Base-by-base conservation (phyloP, 2,888 invertebrate genomes). In the Chrysomela aeneicollis region DNA sequence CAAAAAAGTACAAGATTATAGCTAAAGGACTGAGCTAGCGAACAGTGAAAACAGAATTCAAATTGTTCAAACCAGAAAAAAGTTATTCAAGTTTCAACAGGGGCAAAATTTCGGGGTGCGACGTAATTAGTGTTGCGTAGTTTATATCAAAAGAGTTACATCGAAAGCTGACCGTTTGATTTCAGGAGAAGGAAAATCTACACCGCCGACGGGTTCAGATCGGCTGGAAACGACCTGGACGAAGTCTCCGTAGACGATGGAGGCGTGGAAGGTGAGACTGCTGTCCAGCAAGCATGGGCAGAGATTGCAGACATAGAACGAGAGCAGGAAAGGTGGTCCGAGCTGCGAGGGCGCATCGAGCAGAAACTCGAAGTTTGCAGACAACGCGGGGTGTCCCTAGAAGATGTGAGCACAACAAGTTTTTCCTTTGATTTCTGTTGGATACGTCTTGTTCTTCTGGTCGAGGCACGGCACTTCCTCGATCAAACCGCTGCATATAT, bases 281-380 rank as follows among this genome's bases (percentile, higher is more conserved):
- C 90, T 0, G 88, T 92, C 50, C 91, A 92, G 74, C 92, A 92
- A 77, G 93, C 94, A 49, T 93, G 93, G 93, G 87, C 89, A 0
- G 94, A 94, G 80, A 83, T 94, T 26, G 90, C 92, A 8, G 92
- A 92, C 64, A 91, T 96, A 59, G 92, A 94, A 81, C 87, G 91
- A 62, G 96, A 97, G 81, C 93, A 94, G 78, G 91, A 94, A 77
- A 85, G 92, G 53, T 93, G 92, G 78, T 88, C 93, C 30, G 87
- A 89, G 66, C 87, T 94, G 76, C 86, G 94, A 26, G 88, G 88
- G 42, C 88, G 89, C 49, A 91, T 94, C 2, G 92, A 94, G 81
- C 87, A 90, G 59, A 94, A 95, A 78, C 85, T 96, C 60, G 93
- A 94, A 79, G 85, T 88, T 64, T 93, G 93, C 71, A 87, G 93